Percentiles rank a stretch among this genome's conserved stretches.
Evolutionary conservation across 1,140 invertebrate genomes (phyloP).

Genomic region (Nomia melanderi): DNA sequence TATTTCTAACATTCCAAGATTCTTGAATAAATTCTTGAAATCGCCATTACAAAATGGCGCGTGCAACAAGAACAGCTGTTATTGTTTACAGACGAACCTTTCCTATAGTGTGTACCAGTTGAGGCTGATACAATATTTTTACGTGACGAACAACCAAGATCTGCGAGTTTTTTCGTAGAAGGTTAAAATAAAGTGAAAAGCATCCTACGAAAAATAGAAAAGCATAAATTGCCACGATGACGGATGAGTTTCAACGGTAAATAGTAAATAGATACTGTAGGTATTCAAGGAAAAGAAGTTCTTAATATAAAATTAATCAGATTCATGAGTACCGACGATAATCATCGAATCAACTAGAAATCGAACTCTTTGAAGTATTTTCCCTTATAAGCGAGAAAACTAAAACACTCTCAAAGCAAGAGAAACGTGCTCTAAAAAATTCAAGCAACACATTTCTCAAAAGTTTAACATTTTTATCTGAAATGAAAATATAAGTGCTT

Average conservation of each 20-base stretch:
- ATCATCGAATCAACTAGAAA: neutral
- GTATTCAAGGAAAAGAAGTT: constrained; percentile 24
- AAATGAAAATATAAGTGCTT: too few species aligned
- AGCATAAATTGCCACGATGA: constrained; percentile 10
- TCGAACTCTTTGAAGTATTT: constrained; percentile 18
- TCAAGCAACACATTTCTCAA: constrained; percentile 6
- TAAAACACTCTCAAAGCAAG: neutral
- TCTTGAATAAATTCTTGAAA: too few species aligned
- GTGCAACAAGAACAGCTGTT: constrained; percentile 73
- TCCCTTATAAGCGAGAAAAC: neutral
- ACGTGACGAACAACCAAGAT: constrained; percentile 11
- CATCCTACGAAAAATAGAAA: neutral
- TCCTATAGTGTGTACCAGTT: constrained; percentile 49
- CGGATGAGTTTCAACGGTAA: constrained; percentile 10
- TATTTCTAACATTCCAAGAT: too few species aligned
- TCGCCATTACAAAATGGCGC: constrained; percentile 75
- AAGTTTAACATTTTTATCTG: constrained; percentile 16
- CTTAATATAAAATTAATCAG: constrained; percentile 39
- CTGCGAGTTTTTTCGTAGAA: constrained; percentile 24
- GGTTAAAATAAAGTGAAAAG: neutral
- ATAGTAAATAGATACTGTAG: constrained; percentile 24
- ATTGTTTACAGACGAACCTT: constrained; percentile 76
- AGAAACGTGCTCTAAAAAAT: neutral
- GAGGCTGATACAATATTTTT: constrained; percentile 31
- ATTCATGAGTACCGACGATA: neutral